Evolutionary conservation across 2,888 invertebrate genomes (phyloP).

Genomic region (Hermodice carunculata): DNA sequence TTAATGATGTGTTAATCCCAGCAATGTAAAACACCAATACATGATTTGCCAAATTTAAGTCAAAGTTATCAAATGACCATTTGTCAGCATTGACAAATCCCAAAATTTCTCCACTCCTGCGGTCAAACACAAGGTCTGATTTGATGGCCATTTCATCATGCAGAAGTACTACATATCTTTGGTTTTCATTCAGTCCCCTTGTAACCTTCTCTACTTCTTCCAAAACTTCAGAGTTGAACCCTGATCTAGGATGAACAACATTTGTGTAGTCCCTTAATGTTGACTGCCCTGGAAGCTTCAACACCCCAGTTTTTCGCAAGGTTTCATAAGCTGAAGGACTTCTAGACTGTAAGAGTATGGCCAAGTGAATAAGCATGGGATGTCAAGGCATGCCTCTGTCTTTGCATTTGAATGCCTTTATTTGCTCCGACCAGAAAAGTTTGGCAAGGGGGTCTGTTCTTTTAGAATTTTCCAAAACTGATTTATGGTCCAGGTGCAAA

Average conservation of each 20-base stretch:
- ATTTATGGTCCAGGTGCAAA: neutral
- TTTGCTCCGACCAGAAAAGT: constrained; percentile 13
- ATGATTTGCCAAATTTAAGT: constrained; percentile 8
- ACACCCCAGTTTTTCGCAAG: neutral
- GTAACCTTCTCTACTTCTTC: neutral
- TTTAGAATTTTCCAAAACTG: neutral
- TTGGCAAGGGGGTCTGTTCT: neutral
- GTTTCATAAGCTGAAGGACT: neutral
- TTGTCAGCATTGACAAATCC: neutral
- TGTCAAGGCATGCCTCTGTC: constrained; percentile 16
- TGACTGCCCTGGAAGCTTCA: constrained; percentile 6
- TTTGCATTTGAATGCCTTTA: neutral
- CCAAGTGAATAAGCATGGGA: constrained; percentile 12
- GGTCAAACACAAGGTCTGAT: neutral
- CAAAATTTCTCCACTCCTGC: neutral
- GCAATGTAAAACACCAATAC: constrained; percentile 14
- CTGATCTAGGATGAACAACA: neutral
- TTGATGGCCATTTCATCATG: constrained; percentile 10
- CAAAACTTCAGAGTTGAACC: neutral
- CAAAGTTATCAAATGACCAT: neutral
- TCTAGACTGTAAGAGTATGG: constrained; percentile 1
- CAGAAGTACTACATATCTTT: constrained; percentile 5
- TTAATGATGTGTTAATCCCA: constrained; percentile 8
- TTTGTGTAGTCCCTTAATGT: constrained; percentile 6
- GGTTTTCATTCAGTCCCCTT: neutral